Percentiles rank a stretch among this genome's conserved stretches.
These are phyloP conservation scores for Halcyon malimbica DNA, from an alignment of 2,113 vertebrate species.

Conservation along the genomic window DNA sequence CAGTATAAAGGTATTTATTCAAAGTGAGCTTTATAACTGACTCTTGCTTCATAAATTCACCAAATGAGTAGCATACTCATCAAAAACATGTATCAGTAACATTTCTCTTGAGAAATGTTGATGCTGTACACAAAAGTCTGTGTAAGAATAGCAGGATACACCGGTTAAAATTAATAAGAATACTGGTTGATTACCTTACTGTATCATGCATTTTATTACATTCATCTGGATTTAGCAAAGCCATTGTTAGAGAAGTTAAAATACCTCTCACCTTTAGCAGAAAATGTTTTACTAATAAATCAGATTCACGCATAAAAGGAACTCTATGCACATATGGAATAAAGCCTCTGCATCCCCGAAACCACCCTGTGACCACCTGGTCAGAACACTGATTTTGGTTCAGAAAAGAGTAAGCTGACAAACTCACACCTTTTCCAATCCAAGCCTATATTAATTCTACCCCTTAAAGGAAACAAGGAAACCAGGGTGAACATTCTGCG, in stretches of 20 bases:
- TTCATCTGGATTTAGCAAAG: neutral
- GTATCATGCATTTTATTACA: neutral
- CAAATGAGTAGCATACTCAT: neutral
- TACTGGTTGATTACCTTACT: neutral
- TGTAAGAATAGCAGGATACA: neutral
- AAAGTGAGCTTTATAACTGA: neutral
- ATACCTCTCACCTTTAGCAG: neutral
- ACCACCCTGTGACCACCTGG: neutral
- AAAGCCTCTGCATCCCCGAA: neutral
- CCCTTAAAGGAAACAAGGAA: neutral
- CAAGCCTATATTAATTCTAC: neutral
- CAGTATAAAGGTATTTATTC: neutral
- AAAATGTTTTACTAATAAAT: neutral
- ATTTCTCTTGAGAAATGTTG: neutral
- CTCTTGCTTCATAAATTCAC: neutral
- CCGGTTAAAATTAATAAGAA: neutral
- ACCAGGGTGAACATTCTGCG: neutral
- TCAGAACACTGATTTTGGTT: neutral
- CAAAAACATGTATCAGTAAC: neutral
- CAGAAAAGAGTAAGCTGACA: neutral
- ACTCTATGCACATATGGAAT: neutral
- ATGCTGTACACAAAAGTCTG: neutral
- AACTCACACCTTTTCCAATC: neutral
- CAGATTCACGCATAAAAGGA: neutral
- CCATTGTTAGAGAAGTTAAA: rapidly evolving